phyloP scores from a whole-genome alignment of 2,888 invertebrate species.

The Neelides folsomi region DNA sequence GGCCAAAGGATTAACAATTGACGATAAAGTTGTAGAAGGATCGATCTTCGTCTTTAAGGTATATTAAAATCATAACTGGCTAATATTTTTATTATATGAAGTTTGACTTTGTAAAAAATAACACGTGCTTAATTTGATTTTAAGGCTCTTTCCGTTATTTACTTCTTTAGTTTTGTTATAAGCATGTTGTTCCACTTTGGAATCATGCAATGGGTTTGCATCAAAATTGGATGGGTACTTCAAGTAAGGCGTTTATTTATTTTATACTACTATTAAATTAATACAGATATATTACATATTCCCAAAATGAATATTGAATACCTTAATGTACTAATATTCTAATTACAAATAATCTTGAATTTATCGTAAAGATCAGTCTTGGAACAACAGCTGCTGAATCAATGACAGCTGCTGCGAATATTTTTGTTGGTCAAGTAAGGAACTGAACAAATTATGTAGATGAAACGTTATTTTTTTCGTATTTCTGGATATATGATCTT shows the following conservation, averaged over 20 bases:
- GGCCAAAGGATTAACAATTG: constrained; percentile 9
- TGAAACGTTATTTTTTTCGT: not conserved
- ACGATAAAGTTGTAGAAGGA: not conserved
- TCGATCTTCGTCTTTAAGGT: constrained; percentile 17
- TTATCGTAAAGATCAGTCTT: constrained; percentile 40
- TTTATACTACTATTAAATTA: too few species aligned
- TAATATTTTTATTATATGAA: too few species aligned
- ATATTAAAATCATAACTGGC: not conserved
- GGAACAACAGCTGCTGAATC: constrained; percentile 91
- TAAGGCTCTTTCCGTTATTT: constrained; percentile 73
- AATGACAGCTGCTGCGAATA: constrained; percentile 79
- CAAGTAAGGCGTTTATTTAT: constrained; percentile 42
- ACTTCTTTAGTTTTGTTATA: constrained; percentile 84
- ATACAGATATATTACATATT: too few species aligned
- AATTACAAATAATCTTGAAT: too few species aligned
- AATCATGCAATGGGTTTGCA: constrained; percentile 70
- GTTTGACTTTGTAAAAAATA: too few species aligned
- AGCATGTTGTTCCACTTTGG: constrained; percentile 80
- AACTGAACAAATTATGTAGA: not conserved
- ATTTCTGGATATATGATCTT: not conserved
- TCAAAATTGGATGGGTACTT: constrained; percentile 64
- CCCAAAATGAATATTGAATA: too few species aligned
- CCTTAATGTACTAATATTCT: too few species aligned
- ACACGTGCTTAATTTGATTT: too few species aligned
- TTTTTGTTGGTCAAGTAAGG: constrained; percentile 79